Evolutionary conservation across 2,888 invertebrate genomes (phyloP).

Genomic region (Calameuta pallipes): DNA sequence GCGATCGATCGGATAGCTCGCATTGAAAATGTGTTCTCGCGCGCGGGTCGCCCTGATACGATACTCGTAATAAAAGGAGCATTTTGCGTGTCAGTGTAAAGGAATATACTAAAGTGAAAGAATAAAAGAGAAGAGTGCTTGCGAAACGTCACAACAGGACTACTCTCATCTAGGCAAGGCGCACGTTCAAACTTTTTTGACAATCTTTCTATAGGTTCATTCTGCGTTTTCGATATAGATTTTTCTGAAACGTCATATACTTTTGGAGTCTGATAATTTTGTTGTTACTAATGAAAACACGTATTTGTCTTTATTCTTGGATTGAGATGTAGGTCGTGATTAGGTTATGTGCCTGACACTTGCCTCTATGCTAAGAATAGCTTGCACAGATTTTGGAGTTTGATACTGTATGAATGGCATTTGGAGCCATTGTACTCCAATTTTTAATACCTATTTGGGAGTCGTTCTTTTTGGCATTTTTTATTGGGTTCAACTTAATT

Average conservation of each 20-base stretch:
- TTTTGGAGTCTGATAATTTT: not conserved
- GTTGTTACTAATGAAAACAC: not conserved
- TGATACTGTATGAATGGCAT: not conserved
- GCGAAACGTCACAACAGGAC: constrained; percentile 51
- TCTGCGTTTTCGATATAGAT: not conserved
- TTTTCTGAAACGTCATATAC: not conserved
- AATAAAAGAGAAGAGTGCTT: constrained; percentile 37
- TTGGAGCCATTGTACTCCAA: not conserved
- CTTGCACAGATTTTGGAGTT: not conserved
- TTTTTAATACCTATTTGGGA: not conserved
- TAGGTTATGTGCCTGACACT: constrained; percentile 32
- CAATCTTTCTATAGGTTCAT: not conserved
- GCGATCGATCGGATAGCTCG: constrained; percentile 30
- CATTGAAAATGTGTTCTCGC: constrained; percentile 37
- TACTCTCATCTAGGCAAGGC: constrained; percentile 44
- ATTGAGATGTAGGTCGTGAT: not conserved
- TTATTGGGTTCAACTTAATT: not conserved
- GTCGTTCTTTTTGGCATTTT: not conserved
- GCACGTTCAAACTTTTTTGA: constrained; percentile 14
- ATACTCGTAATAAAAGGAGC: constrained; percentile 37
- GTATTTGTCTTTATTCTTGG: not conserved
- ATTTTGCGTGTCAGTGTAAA: constrained; percentile 19
- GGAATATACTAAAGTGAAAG: constrained; percentile 20
- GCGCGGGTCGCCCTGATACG: constrained; percentile 30
- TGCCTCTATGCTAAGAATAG: constrained; percentile 13